A percentile compares a stretch with the other conserved stretches of the same genome.
Conservation (phyloP, 2,888 invertebrate genomes). For the Agriopis aurantiaria region DNA sequence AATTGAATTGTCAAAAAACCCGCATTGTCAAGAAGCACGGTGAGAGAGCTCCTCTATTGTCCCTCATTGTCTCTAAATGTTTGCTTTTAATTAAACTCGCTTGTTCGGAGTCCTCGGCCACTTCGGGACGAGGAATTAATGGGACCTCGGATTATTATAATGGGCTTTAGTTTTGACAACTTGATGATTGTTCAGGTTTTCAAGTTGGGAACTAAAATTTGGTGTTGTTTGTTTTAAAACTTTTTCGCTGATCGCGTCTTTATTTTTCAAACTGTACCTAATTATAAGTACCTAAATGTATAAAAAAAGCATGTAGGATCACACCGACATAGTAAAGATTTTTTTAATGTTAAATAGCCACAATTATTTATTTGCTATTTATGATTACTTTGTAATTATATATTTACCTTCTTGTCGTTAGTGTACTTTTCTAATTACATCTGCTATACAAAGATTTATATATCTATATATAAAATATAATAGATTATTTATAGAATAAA, state of each 20-base stretch:
- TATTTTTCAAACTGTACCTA: neutral
- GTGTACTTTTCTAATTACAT: no score
- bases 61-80: slow-evolving; percentile 50
- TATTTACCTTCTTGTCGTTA: no score
- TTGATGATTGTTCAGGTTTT: slow-evolving; percentile 42
- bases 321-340: no score
- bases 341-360: no score
- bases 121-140: slow-evolving; percentile 41
- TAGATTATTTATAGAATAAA: no score
- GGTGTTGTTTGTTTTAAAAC: slow-evolving; percentile 21
- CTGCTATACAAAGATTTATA: no score
- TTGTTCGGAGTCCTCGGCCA: slow-evolving; percentile 42
- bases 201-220: slow-evolving; percentile 27
- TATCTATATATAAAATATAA: no score
- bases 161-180: slow-evolving; percentile 44
- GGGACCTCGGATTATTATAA: slow-evolving; percentile 40
- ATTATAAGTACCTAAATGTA: neutral
- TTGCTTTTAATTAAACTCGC: slow-evolving; percentile 68
- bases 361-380: no score
- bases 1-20: slow-evolving; percentile 50
- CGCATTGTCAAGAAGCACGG: slow-evolving; percentile 32
- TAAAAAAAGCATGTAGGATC: no score
- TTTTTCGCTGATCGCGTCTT: slow-evolving; percentile 8
- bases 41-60: slow-evolving; percentile 48
- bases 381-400: no score